phyloP scores from a whole-genome alignment of 2,113 vertebrate genomes.

The Chroicocephalus ridibundus region DNA sequence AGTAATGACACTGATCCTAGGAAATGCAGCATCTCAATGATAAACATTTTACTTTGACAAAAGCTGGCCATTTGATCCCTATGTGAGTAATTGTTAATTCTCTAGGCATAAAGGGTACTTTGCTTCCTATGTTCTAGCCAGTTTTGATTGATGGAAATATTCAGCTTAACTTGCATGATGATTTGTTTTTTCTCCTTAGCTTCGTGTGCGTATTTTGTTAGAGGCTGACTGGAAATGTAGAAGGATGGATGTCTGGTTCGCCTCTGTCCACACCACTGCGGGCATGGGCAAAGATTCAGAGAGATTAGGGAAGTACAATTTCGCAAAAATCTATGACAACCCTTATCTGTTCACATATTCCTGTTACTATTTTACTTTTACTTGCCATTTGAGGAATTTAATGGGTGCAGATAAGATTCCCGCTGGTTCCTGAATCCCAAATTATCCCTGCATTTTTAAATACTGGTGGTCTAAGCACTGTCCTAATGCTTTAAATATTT shows the following conservation, averaged over 20 bases:
- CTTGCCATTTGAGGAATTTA: not conserved
- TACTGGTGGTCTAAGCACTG: not conserved
- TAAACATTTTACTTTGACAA: not conserved
- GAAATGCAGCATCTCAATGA: not conserved
- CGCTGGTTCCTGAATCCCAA: not conserved
- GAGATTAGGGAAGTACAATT: not conserved
- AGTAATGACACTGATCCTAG: not conserved
- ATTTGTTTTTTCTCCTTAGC: not conserved
- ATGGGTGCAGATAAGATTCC: not conserved
- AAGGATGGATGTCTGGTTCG: not conserved
- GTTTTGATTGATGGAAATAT: not conserved
- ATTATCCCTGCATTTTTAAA: not conserved
- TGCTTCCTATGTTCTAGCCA: not conserved
- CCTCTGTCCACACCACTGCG: not conserved
- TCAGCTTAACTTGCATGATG: not conserved
- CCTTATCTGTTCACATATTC: not conserved
- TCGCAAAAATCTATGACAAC: not conserved
- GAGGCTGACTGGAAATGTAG: not conserved
- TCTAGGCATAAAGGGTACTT: not conserved
- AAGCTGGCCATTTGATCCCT: not conserved
- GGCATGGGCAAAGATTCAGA: not conserved
- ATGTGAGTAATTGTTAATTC: not conserved
- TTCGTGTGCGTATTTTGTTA: not conserved
- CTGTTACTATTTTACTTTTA: not conserved
- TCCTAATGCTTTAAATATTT: not conserved